These are phyloP conservation scores for Trematocara variabile DNA, from an alignment of 2,113 vertebrate species.

Conservation along the genomic window DNA sequence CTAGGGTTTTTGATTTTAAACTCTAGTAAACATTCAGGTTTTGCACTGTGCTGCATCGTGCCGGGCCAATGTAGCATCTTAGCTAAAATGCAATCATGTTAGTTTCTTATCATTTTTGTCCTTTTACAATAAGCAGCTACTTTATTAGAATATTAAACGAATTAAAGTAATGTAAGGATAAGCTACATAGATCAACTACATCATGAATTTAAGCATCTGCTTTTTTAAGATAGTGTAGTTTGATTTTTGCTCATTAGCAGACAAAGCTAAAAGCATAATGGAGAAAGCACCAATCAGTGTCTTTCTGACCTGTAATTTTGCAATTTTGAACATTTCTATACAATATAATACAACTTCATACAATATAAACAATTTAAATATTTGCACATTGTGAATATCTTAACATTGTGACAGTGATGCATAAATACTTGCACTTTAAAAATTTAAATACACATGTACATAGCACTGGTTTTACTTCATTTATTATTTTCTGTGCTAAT, in stretches of 20 bases:
- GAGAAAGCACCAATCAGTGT: not conserved
- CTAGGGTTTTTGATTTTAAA: not conserved
- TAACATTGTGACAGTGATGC: not conserved
- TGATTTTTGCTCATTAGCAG: not conserved
- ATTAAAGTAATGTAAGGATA: not conserved
- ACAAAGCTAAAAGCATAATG: not conserved
- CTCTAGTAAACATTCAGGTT: not conserved
- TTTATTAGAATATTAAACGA: accelerated
- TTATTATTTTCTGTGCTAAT: not conserved
- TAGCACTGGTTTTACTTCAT: not conserved
- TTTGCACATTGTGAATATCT: not conserved
- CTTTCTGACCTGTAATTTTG: not conserved
- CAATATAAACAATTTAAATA: not conserved
- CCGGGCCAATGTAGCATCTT: not conserved
- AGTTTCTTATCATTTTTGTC: not conserved
- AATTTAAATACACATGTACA: not conserved
- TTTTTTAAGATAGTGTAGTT: not conserved
- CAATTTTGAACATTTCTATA: not conserved
- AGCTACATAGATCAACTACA: not conserved
- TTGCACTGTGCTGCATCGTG: accelerated
- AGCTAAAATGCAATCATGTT: not conserved
- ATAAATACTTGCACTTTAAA: not conserved
- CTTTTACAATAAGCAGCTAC: not conserved
- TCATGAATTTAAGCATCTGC: not conserved
- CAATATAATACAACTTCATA: not conserved